These are phyloP conservation scores for Lipotes vexillifer DNA, from an alignment of 2,113 vertebrate genomes.

Conservation along the genomic window DNA sequence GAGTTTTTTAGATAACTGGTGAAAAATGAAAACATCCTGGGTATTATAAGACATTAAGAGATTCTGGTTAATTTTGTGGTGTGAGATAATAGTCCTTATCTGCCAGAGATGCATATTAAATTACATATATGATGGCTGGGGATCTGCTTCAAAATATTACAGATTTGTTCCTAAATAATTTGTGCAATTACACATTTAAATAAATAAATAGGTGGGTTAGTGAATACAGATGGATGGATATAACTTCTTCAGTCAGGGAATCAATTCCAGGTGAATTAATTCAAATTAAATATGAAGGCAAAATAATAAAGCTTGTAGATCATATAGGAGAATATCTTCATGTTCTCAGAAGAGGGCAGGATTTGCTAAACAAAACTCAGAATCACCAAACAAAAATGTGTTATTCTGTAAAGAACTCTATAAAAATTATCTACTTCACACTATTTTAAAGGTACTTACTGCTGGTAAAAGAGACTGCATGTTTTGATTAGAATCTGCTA, in stretches of 20 bases:
- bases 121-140: background rate
- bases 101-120: background rate
- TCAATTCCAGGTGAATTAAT: background rate
- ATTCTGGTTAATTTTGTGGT: background rate
- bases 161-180: background rate
- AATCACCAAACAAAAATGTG: background rate
- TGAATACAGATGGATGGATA: background rate
- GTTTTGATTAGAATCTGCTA: slow-evolving; percentile 99
- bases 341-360: background rate
- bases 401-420: background rate
- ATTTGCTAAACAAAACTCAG: background rate
- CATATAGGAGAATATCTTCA: background rate
- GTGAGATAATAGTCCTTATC: background rate
- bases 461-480: slow-evolving; percentile 98
- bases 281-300: slow-evolving; percentile 21
- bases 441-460: slow-evolving; percentile 86
- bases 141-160: slow-evolving; percentile 16
- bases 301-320: slow-evolving; percentile 13
- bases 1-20: background rate
- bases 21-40: background rate
- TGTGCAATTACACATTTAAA: slow-evolving; percentile 8
- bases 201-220: background rate
- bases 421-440: background rate
- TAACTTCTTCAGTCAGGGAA: background rate
- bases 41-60: background rate